Percentiles rank a stretch among this genome's conserved stretches.
Conservation (phyloP, 2,113 vertebrate genomes). For the Paratilapia polleni region DNA sequence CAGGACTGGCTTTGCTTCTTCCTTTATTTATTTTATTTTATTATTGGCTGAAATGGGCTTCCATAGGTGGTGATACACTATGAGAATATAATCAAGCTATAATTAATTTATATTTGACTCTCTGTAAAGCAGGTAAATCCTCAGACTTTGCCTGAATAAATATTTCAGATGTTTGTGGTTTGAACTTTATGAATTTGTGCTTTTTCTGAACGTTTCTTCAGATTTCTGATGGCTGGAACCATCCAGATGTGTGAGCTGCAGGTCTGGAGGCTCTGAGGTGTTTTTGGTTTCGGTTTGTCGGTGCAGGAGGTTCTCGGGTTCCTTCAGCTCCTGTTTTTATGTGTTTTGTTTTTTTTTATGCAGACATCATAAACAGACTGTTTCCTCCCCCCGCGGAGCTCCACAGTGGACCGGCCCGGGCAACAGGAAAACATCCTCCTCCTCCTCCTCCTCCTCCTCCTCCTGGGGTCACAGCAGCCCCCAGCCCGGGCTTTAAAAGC, state of each 20-base stretch:
- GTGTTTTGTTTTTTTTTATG: background rate
- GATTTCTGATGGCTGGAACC: background rate
- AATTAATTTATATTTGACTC: too few species aligned
- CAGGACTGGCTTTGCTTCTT: background rate
- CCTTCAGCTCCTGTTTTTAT: background rate
- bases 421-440: constrained; percentile 27
- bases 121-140: too few species aligned
- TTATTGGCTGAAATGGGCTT: background rate
- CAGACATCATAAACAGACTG: background rate
- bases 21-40: background rate
- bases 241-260: background rate
- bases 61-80: background rate
- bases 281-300: background rate
- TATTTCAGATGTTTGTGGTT: too few species aligned
- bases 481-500: background rate
- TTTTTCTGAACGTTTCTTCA: background rate
- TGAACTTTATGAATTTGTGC: background rate
- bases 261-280: too few species aligned
- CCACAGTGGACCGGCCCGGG: background rate
- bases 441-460: background rate
- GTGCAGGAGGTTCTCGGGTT: background rate
- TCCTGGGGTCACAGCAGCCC: constrained; percentile 7
- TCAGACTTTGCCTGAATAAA: too few species aligned
- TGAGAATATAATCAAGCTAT: background rate
- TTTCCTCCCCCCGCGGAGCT: background rate